phyloP scores from a whole-genome alignment of 2,113 vertebrate species.

The Oryzias celebensis region DNA sequence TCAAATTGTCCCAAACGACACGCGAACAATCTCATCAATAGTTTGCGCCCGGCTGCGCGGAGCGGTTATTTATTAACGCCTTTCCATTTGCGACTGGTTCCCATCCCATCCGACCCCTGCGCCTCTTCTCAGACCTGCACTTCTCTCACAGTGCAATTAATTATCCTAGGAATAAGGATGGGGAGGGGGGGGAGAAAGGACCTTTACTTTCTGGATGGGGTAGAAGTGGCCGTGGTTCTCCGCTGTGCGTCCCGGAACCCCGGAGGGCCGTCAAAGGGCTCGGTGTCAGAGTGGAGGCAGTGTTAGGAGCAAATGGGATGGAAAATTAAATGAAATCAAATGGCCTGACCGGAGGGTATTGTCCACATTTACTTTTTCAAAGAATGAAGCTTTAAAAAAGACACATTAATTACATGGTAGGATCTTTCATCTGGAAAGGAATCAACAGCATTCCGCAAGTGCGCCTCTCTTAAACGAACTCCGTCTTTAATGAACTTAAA shows the following conservation, averaged over 20 bases:
- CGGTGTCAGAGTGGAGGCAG: conserved; percentile 88
- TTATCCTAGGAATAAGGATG: conserved; percentile 82
- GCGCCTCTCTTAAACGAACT: conserved; percentile 69
- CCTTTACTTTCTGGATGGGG: conserved; percentile 85
- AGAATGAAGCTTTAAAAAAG: conserved; percentile 68
- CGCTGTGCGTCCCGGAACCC: conserved; percentile 88
- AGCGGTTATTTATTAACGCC: conserved; percentile 97
- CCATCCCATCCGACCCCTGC: conserved; percentile 89
- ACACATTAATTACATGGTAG: conserved; percentile 99
- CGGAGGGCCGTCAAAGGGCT: conserved; percentile 83
- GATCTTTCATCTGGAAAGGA: conserved; percentile 90
- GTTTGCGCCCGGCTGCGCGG: conserved; percentile 88
- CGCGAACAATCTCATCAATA: conserved; percentile 96
- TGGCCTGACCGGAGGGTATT: conserved; percentile 93
- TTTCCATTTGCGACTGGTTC: conserved; percentile 90
- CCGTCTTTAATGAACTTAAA: conserved; percentile 75
- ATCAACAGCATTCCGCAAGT: conserved; percentile 87
- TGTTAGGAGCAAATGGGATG: conserved; percentile 96
- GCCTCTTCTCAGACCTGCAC: conserved; percentile 82
- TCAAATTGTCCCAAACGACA: conserved; percentile 92
- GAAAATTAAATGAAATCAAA: conserved; percentile 99
- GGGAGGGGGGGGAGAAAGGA: conserved; percentile 76
- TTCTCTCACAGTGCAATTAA: conserved; percentile 87
- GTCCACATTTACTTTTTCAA: conserved; percentile 79
- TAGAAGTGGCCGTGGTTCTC: conserved; percentile 81